phyloP scores from a whole-genome alignment of 2,797 vertebrate species.

The Perodicticus potto region DNA sequence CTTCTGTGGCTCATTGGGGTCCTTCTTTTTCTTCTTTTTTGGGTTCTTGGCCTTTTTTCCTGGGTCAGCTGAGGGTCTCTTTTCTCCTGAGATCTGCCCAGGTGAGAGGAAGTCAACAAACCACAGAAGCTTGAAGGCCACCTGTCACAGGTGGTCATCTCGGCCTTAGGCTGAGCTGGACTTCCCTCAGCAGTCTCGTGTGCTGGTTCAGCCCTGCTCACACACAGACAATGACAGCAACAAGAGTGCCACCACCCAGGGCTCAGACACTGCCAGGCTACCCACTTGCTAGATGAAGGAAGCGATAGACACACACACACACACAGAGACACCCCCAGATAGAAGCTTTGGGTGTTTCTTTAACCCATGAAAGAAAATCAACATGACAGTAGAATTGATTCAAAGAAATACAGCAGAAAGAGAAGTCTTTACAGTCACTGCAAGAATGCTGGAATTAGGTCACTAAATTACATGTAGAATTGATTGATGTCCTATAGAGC shows the following conservation, averaged over 20 bases:
- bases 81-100: conserved; percentile 95
- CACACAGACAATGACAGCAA: fast-evolving
- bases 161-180: not conserved
- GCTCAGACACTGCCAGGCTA: not conserved
- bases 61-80: conserved; percentile 96
- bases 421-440: not conserved
- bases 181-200: not conserved
- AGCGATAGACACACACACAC: not conserved
- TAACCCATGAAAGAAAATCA: not conserved
- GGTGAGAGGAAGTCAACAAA: conserved; percentile 13
- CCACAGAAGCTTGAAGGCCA: not conserved
- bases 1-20: conserved; percentile 98
- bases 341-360: too few relatives aligned
- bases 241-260: not conserved
- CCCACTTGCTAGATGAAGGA: not conserved
- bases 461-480: not conserved
- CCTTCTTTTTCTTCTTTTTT: conserved; percentile 99
- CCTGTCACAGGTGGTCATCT: too few relatives aligned
- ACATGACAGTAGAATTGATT: not conserved
- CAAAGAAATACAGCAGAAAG: not conserved
- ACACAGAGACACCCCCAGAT: not conserved
- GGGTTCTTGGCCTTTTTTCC: conserved; percentile 98
- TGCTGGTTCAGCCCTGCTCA: not conserved
- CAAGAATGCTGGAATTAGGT: not conserved
- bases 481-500: not conserved